Base-by-base conservation (phyloP, 1,140 invertebrate genomes). In the Leptinotarsa defecta region DNA sequence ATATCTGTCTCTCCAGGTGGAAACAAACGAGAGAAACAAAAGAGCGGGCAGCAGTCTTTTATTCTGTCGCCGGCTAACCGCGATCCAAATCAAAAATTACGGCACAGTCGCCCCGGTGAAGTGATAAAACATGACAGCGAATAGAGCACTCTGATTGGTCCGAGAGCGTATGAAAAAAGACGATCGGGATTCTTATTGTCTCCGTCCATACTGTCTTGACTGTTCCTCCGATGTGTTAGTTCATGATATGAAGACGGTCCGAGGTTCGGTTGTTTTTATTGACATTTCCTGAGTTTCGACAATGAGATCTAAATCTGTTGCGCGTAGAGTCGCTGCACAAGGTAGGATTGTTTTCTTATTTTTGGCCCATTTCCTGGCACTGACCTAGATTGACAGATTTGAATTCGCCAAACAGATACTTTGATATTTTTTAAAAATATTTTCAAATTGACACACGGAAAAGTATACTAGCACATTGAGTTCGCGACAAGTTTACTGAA, bases 301-400 rank as follows among this genome's bases (percentile, higher is more conserved):
- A 68, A 89, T 89, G 88, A 85, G 88, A 83, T 88, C 87, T 57
- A 89, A 89, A 83, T 87, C 88, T 75, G 86, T 89, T 52, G 88
- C 88, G 73, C 87, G 88, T 83, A 86, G 87, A 77, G 83, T 88
- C 24, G 85, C 87, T 68, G 84, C 87, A 79, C 86, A 87, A 86
- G 87, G 88, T 89, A 82, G 86, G 87, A 71, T 15, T 24, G 13
- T 65, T 65, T 65, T 65, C 52, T 57, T 57, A 57, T 19, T 57
- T 57, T 13, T 57, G 52, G n/a, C 52, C 52, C n/a, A 57, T 57
- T 57, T 13, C 6, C 52, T 4, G n/a, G 15, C 52, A 57, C 52
- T 57, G 52, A 57, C 52, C 52, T 57, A 57, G 15, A 57, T n/a
- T 57, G n/a, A 43, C 34, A 43, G 34, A 6, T 43, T 43, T 11